A percentile compares a stretch with the other conserved stretches of the same genome.
These are phyloP conservation scores for Antheraea yamamai DNA, from an alignment of 2,888 invertebrate species.

Conservation along the genomic window DNA sequence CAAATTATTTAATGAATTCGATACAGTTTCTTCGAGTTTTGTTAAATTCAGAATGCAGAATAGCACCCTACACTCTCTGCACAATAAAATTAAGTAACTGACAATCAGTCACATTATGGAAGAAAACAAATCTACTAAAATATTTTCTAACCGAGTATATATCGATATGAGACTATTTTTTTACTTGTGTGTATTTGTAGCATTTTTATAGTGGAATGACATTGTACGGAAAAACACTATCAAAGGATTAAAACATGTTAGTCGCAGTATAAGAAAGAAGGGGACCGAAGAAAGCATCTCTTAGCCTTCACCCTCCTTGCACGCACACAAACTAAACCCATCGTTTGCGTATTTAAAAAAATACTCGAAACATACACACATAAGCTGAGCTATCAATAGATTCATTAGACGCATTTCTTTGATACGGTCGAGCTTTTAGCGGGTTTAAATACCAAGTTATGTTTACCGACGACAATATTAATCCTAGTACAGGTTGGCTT, in stretches of 20 bases:
- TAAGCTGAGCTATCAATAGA: constrained; percentile 75
- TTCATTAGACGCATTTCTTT: constrained; percentile 81
- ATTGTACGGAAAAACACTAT: neutral
- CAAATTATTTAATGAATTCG: no score
- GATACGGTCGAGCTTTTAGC: constrained; percentile 76
- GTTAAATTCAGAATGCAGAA: no score
- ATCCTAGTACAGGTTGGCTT: constrained; percentile 16
- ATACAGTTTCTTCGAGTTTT: no score
- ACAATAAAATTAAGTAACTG: neutral
- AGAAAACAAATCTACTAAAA: neutral
- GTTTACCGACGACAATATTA: constrained; percentile 27
- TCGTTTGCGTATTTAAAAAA: constrained; percentile 68
- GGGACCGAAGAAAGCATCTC: constrained; percentile 79
- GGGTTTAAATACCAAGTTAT: constrained; percentile 33
- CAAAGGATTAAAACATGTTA: constrained; percentile 18
- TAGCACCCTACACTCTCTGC: no score
- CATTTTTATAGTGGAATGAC: neutral
- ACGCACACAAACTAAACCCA: constrained; percentile 52
- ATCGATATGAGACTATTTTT: neutral
- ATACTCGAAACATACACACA: constrained; percentile 64
- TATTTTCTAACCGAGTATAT: neutral
- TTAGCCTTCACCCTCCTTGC: constrained; percentile 70
- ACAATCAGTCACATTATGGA: neutral
- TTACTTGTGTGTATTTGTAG: neutral
- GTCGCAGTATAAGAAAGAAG: constrained; percentile 70